Conservation (phyloP, 2,888 invertebrate species). For the Ormyrus nitidulus region DNA sequence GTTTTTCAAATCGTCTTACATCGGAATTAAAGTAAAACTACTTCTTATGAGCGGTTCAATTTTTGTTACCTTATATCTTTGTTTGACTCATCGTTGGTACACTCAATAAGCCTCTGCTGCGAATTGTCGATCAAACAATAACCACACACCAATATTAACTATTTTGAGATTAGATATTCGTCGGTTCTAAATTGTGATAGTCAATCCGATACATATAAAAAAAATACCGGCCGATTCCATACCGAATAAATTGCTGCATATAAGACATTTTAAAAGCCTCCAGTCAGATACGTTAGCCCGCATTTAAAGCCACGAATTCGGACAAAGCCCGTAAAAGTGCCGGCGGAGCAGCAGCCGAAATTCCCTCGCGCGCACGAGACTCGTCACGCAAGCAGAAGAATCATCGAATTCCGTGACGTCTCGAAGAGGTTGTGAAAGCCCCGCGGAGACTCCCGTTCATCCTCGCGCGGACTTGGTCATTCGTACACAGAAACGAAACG, state of each 20-base stretch:
- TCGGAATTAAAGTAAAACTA: not conserved
- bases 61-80: slow-evolving; percentile 17
- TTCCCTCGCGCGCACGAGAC: not conserved
- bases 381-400: not conserved
- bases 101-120: not conserved
- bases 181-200: not conserved
- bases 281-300: too few relatives aligned
- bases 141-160: slow-evolving; percentile 15
- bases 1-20: too few relatives aligned
- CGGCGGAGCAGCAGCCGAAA: not conserved
- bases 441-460: not conserved
- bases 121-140: slow-evolving; percentile 23
- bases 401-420: not conserved
- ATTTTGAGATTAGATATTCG: slow-evolving; percentile 6
- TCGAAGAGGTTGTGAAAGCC: slow-evolving; percentile 11
- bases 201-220: not conserved
- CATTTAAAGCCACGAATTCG: too few relatives aligned
- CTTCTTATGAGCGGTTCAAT: not conserved
- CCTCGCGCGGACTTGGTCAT: not conserved
- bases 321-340: too few relatives aligned
- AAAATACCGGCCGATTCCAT: not conserved
- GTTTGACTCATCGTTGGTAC: not conserved
- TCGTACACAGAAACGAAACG: slow-evolving; percentile 2
- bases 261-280: too few relatives aligned
- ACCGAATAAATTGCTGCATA: too few relatives aligned